phyloP scores from a whole-genome alignment of 2,797 vertebrate genomes.

The Mus minutoides region DNA sequence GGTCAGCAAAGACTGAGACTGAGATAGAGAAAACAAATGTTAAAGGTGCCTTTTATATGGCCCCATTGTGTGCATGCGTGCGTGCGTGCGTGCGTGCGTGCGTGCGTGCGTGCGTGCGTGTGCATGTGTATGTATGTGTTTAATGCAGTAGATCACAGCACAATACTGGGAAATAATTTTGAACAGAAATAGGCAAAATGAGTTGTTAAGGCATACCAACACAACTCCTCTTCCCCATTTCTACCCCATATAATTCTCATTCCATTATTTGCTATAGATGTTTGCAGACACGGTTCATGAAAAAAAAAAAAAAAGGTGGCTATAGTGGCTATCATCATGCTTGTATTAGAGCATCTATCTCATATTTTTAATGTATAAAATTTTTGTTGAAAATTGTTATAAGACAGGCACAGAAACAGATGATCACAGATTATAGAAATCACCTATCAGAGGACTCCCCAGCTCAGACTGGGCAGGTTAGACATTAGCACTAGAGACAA shows the following conservation, averaged over 20 bases:
- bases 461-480: background rate
- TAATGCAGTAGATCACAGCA: background rate
- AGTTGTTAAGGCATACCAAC: background rate
- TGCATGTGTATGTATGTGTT: background rate
- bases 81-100: background rate
- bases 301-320: background rate
- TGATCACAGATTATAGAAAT: background rate
- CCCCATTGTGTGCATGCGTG: background rate
- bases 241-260: background rate
- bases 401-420: background rate
- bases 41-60: background rate
- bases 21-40: background rate
- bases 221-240: background rate
- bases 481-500: background rate
- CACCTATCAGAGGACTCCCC: background rate
- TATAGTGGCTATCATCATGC: background rate
- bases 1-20: too few species aligned
- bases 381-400: background rate
- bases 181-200: slow-evolving; percentile 42
- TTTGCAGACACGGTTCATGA: background rate
- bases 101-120: too few species aligned
- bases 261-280: background rate
- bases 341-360: background rate
- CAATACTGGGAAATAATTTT: background rate
- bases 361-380: background rate